Base-by-base conservation (phyloP, 2,113 vertebrate genomes). In the Gobio gobio region DNA sequence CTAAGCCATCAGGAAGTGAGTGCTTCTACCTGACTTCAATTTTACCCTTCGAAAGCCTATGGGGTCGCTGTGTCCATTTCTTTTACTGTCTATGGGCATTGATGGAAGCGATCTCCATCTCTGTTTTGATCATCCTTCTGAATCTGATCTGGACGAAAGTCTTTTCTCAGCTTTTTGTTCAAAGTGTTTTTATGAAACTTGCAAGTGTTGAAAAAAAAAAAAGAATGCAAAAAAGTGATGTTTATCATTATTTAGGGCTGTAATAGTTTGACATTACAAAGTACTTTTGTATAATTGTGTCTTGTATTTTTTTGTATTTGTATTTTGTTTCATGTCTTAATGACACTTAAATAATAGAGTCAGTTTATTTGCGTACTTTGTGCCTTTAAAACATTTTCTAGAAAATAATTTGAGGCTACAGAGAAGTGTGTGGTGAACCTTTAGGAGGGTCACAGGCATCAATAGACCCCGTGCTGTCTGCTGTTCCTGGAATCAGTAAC, bases 401-500 rank as follows among this genome's bases (percentile, higher is more conserved):
- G n/a, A 61, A 12, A 12, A 66, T 36, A 29, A 2, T 5, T 12
- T 72, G 68, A 72, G 68, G 20, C 68, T 5, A 45, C 68, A 73
- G 33, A 56, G 2, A 22, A 20, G 47, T 36, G 49, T 76, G 47
- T 76, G 16, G 10, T 43, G 20, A 22, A 45, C 36, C 70, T 74
- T 13, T 24, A 74, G n/a, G 70, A 74, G 43, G 40, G 43, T 74
- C 72, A 40, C 29, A 78, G 29, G 26, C 7, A 79, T 61, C 78
- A 33, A 29, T 47, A 81, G 43, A 45, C 78, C 61, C 59, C 1
- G 10, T 81, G 45, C 45, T 68, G 24, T 33, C 24, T 66, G 16
- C 45, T 7, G 16, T 81, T 81, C 61, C 78, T 68, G 59, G 61
- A 81, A 81, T n/a, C 79, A 51, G 26, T 18, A 80, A 64, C 2